Evolutionary conservation across 2,888 invertebrate species (phyloP).

Genomic region (Ernsta delagoae): DNA sequence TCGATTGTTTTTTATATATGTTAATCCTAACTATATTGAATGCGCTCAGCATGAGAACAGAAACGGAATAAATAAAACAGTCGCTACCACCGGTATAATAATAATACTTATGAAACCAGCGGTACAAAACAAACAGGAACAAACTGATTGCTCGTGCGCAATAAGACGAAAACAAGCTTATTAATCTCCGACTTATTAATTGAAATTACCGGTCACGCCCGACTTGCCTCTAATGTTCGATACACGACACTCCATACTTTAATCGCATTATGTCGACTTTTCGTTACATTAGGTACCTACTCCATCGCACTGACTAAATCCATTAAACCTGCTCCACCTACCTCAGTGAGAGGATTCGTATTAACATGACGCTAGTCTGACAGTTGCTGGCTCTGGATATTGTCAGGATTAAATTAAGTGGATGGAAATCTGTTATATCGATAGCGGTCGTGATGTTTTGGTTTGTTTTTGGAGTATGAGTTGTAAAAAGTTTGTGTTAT

Average conservation of each 20-base stretch:
- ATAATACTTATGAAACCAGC: not conserved
- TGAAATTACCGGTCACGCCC: slow-evolving; percentile 33
- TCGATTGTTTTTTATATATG: not conserved
- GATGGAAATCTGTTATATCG: slow-evolving; percentile 71
- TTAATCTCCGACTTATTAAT: slow-evolving; percentile 27
- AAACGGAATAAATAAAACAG: not conserved
- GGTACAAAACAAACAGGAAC: slow-evolving; percentile 6
- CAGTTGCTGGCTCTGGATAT: slow-evolving; percentile 62
- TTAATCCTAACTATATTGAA: not conserved
- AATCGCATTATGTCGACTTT: slow-evolving; percentile 37
- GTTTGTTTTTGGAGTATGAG: slow-evolving; percentile 10
- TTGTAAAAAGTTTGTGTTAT: not conserved
- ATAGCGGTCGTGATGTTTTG: slow-evolving; percentile 46
- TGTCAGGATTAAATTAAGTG: slow-evolving; percentile 73
- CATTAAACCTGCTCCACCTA: slow-evolving; percentile 34
- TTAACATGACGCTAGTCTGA: slow-evolving; percentile 57
- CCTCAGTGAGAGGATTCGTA: slow-evolving; percentile 25
- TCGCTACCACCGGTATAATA: not conserved
- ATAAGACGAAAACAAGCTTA: slow-evolving; percentile 9
- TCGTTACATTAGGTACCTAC: slow-evolving; percentile 33
- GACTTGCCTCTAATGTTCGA: slow-evolving; percentile 44
- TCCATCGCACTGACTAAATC: slow-evolving; percentile 29
- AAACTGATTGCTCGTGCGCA: slow-evolving; percentile 4
- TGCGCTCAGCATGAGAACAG: not conserved
- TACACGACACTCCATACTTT: slow-evolving; percentile 24